A percentile compares a stretch with the other conserved stretches of the same genome.
phyloP scores from a whole-genome alignment of 2,797 vertebrate genomes.

The Denticeps clupeoides region DNA sequence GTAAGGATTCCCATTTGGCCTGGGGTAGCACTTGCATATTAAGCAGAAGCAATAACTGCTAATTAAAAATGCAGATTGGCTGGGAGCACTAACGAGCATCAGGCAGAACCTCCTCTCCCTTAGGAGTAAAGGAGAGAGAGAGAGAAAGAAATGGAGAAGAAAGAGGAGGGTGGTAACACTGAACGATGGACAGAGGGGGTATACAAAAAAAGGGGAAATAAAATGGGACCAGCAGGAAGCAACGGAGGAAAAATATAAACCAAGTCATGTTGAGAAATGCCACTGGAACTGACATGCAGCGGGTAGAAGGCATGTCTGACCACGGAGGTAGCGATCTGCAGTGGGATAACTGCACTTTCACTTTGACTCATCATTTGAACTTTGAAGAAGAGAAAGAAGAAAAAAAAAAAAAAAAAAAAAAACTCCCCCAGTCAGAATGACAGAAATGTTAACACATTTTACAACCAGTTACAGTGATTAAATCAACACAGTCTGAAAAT shows the following conservation, averaged over 20 bases:
- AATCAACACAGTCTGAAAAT: no score
- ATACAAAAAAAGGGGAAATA: not conserved
- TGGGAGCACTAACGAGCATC: slow-evolving; percentile 73
- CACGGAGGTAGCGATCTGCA: slow-evolving; percentile 34
- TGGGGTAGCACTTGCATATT: slow-evolving; percentile 73
- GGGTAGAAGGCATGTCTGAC: slow-evolving; percentile 8
- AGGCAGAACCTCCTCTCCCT: slow-evolving; percentile 66
- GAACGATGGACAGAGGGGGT: not conserved
- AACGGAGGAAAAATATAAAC: no score
- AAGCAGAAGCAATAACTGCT: slow-evolving; percentile 77
- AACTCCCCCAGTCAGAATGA: no score
- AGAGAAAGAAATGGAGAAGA: not conserved
- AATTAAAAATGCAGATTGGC: slow-evolving; percentile 81
- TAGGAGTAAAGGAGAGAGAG: slow-evolving; percentile 35
- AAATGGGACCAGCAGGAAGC: slow-evolving; percentile 48
- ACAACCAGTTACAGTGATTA: no score
- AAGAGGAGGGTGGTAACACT: not conserved
- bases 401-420: no score
- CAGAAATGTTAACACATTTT: no score
- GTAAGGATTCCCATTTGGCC: slow-evolving; percentile 73
- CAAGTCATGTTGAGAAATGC: no score
- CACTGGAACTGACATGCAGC: slow-evolving; percentile 20
- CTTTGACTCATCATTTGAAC: slow-evolving; percentile 19
- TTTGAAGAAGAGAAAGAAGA: no score
- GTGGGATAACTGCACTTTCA: slow-evolving; percentile 49